Base-by-base conservation (phyloP, 2,888 invertebrate species). In the Athalia cordata region DNA sequence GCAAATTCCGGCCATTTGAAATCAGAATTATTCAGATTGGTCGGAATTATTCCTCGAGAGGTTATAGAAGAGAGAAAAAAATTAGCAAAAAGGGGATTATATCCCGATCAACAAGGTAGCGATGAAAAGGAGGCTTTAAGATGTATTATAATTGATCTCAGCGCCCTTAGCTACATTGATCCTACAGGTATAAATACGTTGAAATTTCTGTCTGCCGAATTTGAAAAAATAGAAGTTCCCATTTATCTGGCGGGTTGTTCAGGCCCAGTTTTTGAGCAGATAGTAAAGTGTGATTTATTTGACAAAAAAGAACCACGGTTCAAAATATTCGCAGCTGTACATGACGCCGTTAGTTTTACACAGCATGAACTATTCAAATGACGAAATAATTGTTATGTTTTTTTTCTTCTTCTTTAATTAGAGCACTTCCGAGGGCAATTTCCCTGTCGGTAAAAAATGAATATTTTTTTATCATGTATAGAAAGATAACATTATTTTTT, bases 91-190 rank as follows among this genome's bases (percentile, higher is more conserved):
- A 84, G 80, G 4, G 83, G 81, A 4, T 68, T 83, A 29, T 84
- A 83, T 64, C 52, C 80, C 6, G 84, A 86, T n/a, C 70, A 83
- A 4, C 77, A 80, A 9, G 82, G 84, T 13, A 83, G 79, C 8
- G 86, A 86, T 45, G 84, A 82, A 45, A 83, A 79, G 47, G 80
- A 81, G 11, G 81, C 79, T 66, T 78, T 89, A 43, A 84, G 81
- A n/a, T 89, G 88, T 81, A 83, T 91, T 15, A 92, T 95, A 45
- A 84, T 94, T 79, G 95, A 95, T 86, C 93, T 94, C 86, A 93
- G 93, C 5, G 92, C 93, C 65, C 88, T 94, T 67, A 93, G 92
- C 77, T 93, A 93, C 80, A 91, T 94, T 5, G 95, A 95, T 88
- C 92, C 94, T 0, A 93, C 93, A 7, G 94, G 94, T 1, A 92